phyloP scores from a whole-genome alignment of 1,140 invertebrate species.

The Nylanderia fulva region DNA sequence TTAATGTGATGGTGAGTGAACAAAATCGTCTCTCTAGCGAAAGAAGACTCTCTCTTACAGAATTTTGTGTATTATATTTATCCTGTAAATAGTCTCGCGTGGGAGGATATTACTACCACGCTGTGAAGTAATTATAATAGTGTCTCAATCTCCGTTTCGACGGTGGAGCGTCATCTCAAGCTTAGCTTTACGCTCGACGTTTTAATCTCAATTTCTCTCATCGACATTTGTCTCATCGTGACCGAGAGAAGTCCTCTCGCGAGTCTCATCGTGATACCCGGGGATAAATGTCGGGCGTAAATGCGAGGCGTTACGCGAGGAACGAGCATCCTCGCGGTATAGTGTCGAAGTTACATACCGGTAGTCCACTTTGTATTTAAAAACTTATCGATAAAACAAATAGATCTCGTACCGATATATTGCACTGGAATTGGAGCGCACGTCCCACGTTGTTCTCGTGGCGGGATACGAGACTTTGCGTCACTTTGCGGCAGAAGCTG shows the following conservation, averaged over 20 bases:
- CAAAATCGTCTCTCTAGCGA: background rate
- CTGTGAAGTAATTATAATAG: too few relatives aligned
- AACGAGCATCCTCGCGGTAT: background rate
- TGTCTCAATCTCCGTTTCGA: background rate
- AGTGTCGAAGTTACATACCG: conserved; percentile 21
- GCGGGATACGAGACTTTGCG: background rate
- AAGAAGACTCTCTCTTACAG: conserved; percentile 31
- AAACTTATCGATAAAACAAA: conserved; percentile 35
- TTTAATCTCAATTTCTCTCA: conserved; percentile 25
- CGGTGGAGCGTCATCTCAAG: background rate
- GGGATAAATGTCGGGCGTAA: conserved; percentile 25
- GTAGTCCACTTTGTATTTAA: conserved; percentile 46
- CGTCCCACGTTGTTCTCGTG: background rate
- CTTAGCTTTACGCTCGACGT: conserved; percentile 3
- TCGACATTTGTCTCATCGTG: background rate
- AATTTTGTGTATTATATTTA: conserved; percentile 57
- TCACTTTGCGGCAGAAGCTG: background rate
- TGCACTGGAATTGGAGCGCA: conserved; percentile 58
- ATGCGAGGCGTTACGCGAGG: background rate
- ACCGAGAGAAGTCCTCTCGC: background rate
- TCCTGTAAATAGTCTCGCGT: conserved; percentile 45
- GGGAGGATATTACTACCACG: background rate
- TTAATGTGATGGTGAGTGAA: background rate
- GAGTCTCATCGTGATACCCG: background rate
- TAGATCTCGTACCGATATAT: conserved; percentile 47